Conservation (phyloP, 2,888 invertebrate genomes). For the Acrocyrtus sp. region DNA sequence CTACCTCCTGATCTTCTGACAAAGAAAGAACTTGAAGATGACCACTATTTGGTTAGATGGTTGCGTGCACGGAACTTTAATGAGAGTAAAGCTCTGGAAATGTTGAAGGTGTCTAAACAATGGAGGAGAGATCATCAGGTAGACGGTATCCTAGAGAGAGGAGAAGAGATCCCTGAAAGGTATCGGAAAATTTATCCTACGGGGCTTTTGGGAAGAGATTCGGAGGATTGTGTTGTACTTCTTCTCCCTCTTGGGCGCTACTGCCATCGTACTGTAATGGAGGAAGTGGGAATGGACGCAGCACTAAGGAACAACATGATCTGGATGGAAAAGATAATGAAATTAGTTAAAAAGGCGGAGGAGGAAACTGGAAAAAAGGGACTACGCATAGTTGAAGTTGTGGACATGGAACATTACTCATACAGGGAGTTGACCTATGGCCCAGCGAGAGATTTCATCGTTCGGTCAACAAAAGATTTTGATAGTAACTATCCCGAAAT, state of each 20-base stretch:
- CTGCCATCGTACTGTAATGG: constrained; percentile 13
- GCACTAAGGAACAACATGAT: constrained; percentile 21
- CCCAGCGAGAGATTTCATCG: constrained; percentile 22
- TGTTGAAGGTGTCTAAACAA: constrained; percentile 48
- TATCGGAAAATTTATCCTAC: constrained; percentile 21
- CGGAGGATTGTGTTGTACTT: constrained; percentile 15
- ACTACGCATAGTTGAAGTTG: constrained; percentile 23
- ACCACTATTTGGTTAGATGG: constrained; percentile 54
- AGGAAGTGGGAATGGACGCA: constrained; percentile 14
- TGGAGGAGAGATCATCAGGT: constrained; percentile 49
- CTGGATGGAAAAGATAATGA: constrained; percentile 41
- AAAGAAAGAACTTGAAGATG: constrained; percentile 7
- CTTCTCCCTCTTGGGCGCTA: constrained; percentile 35
- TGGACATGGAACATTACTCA: constrained; percentile 44
- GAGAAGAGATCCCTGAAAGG: constrained; percentile 31
- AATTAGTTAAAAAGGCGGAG: constrained; percentile 8
- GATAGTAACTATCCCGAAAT: constrained; percentile 52
- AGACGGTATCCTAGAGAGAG: constrained; percentile 29
- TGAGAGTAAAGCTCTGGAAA: constrained; percentile 49
- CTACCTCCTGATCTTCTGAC: not conserved
- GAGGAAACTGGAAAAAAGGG: constrained; percentile 29
- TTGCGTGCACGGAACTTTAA: constrained; percentile 56
- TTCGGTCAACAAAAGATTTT: constrained; percentile 2
- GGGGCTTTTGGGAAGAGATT: constrained; percentile 24
- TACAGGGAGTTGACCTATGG: constrained; percentile 28